Percentiles rank a stretch among this genome's conserved stretches.
Conservation (phyloP, 2,113 vertebrate genomes). For the Corythornis madagascariensis region DNA sequence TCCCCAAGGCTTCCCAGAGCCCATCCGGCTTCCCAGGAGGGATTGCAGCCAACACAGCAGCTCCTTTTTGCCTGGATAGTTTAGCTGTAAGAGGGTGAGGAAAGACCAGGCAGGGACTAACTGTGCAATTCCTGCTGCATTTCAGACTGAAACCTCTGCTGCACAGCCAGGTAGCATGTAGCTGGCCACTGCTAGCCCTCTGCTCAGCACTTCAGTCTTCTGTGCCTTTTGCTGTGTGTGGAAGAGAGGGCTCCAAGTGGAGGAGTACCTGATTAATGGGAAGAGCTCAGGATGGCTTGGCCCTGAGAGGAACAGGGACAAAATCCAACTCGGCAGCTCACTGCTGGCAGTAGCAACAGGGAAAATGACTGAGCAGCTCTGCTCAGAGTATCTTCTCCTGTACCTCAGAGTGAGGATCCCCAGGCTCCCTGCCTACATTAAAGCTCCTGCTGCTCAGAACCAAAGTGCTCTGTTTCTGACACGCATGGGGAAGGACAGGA, state of each 20-base stretch:
- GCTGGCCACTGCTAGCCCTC: background rate
- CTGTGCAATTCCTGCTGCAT: background rate
- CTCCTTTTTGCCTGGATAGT: background rate
- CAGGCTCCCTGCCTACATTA: background rate
- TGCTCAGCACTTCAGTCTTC: background rate
- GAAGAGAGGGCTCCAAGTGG: accelerated
- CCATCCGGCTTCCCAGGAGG: background rate
- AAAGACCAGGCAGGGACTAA: background rate
- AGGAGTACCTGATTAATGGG: background rate
- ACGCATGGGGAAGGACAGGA: background rate
- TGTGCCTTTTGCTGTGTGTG: background rate
- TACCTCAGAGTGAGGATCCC: background rate
- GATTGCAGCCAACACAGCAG: background rate
- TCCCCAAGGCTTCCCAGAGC: background rate
- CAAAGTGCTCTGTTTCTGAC: background rate
- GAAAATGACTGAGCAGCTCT: background rate
- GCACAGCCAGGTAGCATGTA: background rate
- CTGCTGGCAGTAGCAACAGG: background rate
- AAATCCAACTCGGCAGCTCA: background rate
- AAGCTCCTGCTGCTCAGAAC: background rate
- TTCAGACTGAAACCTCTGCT: background rate
- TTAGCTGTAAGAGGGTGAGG: background rate
- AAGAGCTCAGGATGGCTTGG: background rate
- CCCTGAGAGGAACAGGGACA: background rate
- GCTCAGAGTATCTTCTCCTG: background rate